These are phyloP conservation scores for Tenthredo scrophulariae DNA, from an alignment of 2,888 invertebrate genomes.

Conservation along the genomic window DNA sequence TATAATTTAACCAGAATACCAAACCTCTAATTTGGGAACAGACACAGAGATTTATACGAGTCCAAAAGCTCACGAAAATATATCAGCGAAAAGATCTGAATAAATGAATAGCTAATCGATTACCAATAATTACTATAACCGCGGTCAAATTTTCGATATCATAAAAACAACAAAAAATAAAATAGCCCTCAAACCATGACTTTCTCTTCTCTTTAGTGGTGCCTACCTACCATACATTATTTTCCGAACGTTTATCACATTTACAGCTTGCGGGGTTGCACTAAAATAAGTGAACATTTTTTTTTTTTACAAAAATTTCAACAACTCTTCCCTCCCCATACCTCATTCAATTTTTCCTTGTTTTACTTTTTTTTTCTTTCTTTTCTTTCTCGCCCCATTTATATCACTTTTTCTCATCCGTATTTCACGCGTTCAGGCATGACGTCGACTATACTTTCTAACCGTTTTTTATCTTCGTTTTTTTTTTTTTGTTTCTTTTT, in stretches of 20 bases:
- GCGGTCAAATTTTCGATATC: no score
- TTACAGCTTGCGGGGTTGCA: background rate
- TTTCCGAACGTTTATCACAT: background rate
- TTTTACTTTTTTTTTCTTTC: constrained; percentile 63
- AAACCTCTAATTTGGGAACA: background rate
- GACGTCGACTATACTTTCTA: constrained; percentile 59
- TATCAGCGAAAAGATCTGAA: background rate
- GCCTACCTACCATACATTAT: background rate
- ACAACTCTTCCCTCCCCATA: constrained; percentile 6
- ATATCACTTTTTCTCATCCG: constrained; percentile 67
- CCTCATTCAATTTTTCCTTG: background rate
- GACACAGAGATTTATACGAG: background rate
- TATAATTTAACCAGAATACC: constrained; percentile 21
- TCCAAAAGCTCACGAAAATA: background rate
- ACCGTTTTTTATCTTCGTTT: constrained; percentile 58
- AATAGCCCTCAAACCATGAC: background rate
- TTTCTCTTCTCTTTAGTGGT: background rate
- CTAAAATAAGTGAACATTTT: background rate
- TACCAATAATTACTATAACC: background rate
- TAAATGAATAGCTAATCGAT: background rate
- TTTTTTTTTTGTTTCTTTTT: constrained; percentile 48
- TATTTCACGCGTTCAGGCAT: constrained; percentile 66
- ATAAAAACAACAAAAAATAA: background rate
- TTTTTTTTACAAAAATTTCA: background rate
- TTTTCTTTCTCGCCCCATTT: constrained; percentile 59